A percentile compares a stretch with the other conserved stretches of the same genome.
Evolutionary conservation across 1,140 invertebrate species (phyloP).

Genomic region (Adelges cooleyi): DNA sequence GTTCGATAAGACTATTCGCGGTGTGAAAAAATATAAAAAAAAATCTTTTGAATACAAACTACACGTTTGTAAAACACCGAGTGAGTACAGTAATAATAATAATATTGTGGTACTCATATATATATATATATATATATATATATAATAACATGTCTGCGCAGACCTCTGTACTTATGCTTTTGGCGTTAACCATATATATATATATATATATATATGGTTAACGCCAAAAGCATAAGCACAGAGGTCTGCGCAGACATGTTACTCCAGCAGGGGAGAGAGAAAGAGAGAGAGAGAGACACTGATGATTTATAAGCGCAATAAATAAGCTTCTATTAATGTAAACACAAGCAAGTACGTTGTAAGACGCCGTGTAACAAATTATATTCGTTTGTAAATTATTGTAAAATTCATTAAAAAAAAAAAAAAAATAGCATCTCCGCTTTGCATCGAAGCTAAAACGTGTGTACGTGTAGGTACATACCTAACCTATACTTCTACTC

Average conservation of each 20-base stretch:
- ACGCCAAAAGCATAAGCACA: background rate
- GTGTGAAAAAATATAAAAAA: background rate
- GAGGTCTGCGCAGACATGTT: background rate
- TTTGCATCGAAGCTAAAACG: too few species aligned
- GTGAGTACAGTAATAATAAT: too few species aligned
- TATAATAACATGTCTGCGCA: too few species aligned
- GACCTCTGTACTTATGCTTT: background rate
- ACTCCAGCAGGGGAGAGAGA: too few species aligned
- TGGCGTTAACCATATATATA: background rate
- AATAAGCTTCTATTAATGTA: conserved; percentile 22
- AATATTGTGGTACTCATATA: too few species aligned
- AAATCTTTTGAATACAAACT: conserved; percentile 3
- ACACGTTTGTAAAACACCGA: background rate
- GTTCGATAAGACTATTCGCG: conserved; percentile 13
- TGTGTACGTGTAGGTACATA: too few species aligned
- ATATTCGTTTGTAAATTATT: background rate
- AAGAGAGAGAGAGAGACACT: conserved; percentile 16
- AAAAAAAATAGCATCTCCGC: too few species aligned
- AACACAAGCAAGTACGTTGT: conserved; percentile 3
- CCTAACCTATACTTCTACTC: too few species aligned
- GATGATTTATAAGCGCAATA: conserved; percentile 13
- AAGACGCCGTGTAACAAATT: background rate
- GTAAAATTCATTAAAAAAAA: too few species aligned
- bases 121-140: too few species aligned
- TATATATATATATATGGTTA: too few species aligned